A percentile compares a stretch with the other conserved stretches of the same genome.
Evolutionary conservation across 2,888 invertebrate genomes (phyloP).

Genomic region (Anticlea derivata): DNA sequence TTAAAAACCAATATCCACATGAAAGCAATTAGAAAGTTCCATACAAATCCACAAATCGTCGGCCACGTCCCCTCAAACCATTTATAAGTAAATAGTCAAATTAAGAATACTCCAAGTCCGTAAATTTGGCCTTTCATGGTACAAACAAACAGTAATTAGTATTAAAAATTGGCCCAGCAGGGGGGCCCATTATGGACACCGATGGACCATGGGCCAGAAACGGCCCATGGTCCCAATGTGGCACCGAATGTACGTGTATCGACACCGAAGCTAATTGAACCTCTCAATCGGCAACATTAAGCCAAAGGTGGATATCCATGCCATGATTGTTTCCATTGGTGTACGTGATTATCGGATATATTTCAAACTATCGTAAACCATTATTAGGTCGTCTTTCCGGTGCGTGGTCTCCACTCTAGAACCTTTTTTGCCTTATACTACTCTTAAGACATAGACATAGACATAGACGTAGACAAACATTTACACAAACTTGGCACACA

Average conservation of each 20-base stretch:
- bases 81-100: slow-evolving; percentile 21
- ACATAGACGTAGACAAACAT: too few species aligned
- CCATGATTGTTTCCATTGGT: slow-evolving; percentile 35
- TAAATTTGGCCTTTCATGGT: slow-evolving; percentile 31
- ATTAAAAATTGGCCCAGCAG: slow-evolving; percentile 45
- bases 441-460: too few species aligned
- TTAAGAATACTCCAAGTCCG: slow-evolving; percentile 27
- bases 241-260: slow-evolving; percentile 34
- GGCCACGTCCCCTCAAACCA: neutral
- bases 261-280: slow-evolving; percentile 54
- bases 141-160: slow-evolving; percentile 53
- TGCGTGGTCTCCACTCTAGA: too few species aligned
- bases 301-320: slow-evolving; percentile 44
- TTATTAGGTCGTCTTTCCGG: too few species aligned
- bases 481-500: too few species aligned
- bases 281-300: slow-evolving; percentile 52
- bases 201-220: slow-evolving; percentile 19
- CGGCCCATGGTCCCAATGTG: slow-evolving; percentile 24
- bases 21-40: slow-evolving; percentile 20
- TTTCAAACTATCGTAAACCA: too few species aligned
- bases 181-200: slow-evolving; percentile 37
- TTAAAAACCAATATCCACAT: neutral
- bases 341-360: slow-evolving; percentile 22
- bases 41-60: neutral
- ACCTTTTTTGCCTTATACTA: too few species aligned